These are phyloP conservation scores for Lamproptera curius DNA, from an alignment of 2,888 invertebrate genomes.

Conservation along the genomic window DNA sequence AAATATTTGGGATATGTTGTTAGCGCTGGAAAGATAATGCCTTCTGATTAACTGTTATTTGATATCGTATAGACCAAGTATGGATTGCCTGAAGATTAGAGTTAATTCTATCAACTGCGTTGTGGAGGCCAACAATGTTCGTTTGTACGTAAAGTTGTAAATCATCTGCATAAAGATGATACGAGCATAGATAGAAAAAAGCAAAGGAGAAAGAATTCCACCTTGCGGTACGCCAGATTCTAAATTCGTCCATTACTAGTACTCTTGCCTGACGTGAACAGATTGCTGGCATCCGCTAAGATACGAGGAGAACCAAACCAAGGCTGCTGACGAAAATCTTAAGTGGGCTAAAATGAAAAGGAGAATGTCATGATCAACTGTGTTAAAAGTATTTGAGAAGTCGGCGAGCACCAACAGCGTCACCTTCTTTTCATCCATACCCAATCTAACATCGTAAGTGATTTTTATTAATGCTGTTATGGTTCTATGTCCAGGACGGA, in stretches of 20 bases:
- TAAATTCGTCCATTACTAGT: neutral
- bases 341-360: neutral
- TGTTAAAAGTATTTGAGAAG: neutral
- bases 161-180: conserved; percentile 11
- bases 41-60: too few species aligned
- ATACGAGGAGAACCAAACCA: neutral
- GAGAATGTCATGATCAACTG: neutral
- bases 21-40: too few species aligned
- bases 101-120: conserved; percentile 1
- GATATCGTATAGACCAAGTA: too few species aligned
- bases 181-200: neutral
- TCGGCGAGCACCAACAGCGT: neutral
- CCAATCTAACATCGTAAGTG: too few species aligned
- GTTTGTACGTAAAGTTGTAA: conserved; percentile 7
- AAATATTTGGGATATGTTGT: too few species aligned
- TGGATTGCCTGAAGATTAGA: too few species aligned
- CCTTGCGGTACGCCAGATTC: neutral
- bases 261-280: neutral
- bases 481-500: too few species aligned
- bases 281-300: neutral
- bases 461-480: too few species aligned
- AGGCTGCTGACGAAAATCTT: neutral
- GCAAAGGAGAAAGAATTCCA: neutral
- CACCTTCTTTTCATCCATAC: too few species aligned
- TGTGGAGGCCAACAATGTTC: neutral